These are phyloP conservation scores for Daktulosphaira vitifoliae DNA, from an alignment of 1,140 invertebrate species.

Conservation along the genomic window DNA sequence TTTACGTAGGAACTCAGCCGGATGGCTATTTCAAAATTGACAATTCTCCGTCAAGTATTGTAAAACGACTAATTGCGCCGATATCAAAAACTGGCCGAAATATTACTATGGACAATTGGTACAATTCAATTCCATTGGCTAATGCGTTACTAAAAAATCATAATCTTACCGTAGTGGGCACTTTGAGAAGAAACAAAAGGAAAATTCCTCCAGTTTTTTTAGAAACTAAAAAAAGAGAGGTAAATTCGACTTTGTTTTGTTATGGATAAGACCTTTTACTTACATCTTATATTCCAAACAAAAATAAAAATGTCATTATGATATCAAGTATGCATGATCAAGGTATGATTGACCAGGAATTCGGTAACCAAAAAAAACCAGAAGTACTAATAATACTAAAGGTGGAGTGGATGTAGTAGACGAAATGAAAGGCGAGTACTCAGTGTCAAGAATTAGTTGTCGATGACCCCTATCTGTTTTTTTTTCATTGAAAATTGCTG, in stretches of 20 bases:
- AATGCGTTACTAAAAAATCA: conserved; percentile 39
- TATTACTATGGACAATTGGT: conserved; percentile 43
- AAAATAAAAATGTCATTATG: conserved; percentile 41
- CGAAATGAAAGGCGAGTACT: conserved; percentile 25
- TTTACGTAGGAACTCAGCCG: conserved; percentile 42
- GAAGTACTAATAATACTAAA: conserved; percentile 36
- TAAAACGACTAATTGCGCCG: conserved; percentile 35
- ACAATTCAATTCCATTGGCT: conserved; percentile 40
- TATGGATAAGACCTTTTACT: conserved; percentile 29
- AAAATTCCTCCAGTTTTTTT: conserved; percentile 35
- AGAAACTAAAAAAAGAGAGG: conserved; percentile 1
- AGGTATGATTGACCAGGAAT: conserved; percentile 36
- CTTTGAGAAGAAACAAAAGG: conserved; percentile 43
- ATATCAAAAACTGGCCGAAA: conserved; percentile 39
- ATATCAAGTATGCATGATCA: conserved; percentile 39
- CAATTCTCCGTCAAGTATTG: conserved; percentile 35
- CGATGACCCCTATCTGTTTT: conserved; percentile 35
- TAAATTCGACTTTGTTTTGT: conserved; percentile 19
- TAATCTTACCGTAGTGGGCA: conserved; percentile 39
- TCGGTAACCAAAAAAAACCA: conserved; percentile 38
- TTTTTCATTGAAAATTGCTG: conserved; percentile 12
- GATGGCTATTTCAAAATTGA: conserved; percentile 40
- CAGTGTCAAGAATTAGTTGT: conserved; percentile 2
- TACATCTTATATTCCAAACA: conserved; percentile 35
- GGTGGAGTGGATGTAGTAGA: neutral